A percentile compares a stretch with the other conserved stretches of the same genome.
Conservation (phyloP, 1,140 invertebrate species). For the Zaprionus kolodkinae region DNA sequence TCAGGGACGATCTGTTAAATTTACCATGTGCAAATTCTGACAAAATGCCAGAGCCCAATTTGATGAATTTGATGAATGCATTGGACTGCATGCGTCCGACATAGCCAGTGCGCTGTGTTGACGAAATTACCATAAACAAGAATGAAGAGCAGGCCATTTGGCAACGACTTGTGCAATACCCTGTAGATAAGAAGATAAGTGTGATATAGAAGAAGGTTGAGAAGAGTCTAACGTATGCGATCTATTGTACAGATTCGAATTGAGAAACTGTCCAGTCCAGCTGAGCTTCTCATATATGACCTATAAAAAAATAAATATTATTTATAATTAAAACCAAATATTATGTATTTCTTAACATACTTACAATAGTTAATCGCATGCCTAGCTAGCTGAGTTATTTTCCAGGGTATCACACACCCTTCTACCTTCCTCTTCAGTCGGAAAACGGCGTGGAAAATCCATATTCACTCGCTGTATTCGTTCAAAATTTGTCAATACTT, state of each 20-base stretch:
- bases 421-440: background rate
- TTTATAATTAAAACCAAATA: background rate
- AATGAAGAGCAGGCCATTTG: background rate
- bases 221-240: too few species aligned
- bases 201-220: too few species aligned
- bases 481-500: conserved; percentile 57
- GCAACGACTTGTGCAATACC: background rate
- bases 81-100: conserved; percentile 9
- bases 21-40: conserved; percentile 66
- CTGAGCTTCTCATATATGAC: too few species aligned
- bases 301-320: background rate
- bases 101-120: conserved; percentile 27
- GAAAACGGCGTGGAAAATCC: background rate
- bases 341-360: background rate
- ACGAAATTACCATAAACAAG: conserved; percentile 78
- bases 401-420: background rate
- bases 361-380: background rate
- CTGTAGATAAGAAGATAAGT: background rate
- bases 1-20: conserved; percentile 66
- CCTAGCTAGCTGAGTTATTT: background rate
- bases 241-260: too few species aligned
- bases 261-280: too few species aligned
- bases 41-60: conserved; percentile 52
- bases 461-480: conserved; percentile 1
- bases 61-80: conserved; percentile 32